Percentiles rank a stretch among this genome's conserved stretches.
Conservation (phyloP, 2,797 vertebrate genomes). For the Limnodromus scolopaceus region DNA sequence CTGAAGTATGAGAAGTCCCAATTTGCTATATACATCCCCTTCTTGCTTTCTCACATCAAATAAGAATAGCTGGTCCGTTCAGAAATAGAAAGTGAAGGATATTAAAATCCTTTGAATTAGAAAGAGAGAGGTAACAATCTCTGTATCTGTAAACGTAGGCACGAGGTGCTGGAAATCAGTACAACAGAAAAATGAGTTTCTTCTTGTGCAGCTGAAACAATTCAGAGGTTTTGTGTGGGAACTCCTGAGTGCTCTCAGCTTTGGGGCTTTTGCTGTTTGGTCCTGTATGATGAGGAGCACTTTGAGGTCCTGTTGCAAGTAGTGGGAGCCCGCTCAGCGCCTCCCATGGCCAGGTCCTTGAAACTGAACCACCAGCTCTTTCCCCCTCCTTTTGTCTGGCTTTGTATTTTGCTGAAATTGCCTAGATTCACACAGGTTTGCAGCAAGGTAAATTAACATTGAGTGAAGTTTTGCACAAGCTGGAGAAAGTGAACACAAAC, state of each 20-base stretch:
- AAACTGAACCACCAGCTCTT: neutral
- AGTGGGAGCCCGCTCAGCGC: neutral
- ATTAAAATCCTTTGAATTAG: neutral
- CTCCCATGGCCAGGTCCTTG: fast-evolving
- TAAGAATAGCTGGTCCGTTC: neutral
- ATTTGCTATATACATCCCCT: neutral
- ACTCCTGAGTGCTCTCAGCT: neutral
- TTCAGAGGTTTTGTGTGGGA: neutral
- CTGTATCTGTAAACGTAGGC: neutral
- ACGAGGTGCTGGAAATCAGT: neutral
- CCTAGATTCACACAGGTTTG: neutral
- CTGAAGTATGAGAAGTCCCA: neutral
- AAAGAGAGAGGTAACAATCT: neutral
- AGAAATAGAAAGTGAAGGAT: neutral
- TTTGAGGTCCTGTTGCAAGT: neutral
- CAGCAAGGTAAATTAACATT: neutral
- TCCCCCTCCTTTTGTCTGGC: neutral
- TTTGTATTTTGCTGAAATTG: neutral
- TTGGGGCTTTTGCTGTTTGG: neutral
- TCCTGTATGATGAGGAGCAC: neutral
- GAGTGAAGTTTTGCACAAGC: neutral
- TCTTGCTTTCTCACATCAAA: neutral
- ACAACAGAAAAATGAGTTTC: neutral
- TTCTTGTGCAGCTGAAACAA: neutral
- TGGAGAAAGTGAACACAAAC: neutral